These are phyloP conservation scores for Hipposideros larvatus DNA, from an alignment of 2,797 vertebrate species.

Conservation along the genomic window DNA sequence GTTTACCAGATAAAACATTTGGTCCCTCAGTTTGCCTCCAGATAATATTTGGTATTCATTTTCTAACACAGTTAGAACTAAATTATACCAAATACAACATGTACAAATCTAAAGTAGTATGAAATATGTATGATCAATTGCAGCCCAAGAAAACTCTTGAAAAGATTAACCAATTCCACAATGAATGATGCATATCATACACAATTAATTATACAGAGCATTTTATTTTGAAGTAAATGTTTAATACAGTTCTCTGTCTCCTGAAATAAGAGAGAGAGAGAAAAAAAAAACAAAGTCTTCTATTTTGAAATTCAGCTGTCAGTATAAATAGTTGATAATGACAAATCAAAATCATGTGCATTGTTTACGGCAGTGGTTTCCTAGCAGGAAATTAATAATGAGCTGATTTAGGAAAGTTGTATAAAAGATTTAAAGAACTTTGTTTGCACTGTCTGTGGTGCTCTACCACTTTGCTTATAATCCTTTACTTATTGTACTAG, in stretches of 20 bases:
- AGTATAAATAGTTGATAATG: slow-evolving; percentile 80
- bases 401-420: slow-evolving; percentile 84
- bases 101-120: slow-evolving; percentile 82
- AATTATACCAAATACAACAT: slow-evolving; percentile 85
- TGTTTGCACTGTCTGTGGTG: slow-evolving; percentile 73
- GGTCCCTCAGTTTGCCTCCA: slow-evolving; percentile 81
- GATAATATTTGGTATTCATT: slow-evolving; percentile 86
- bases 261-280: slow-evolving; percentile 75
- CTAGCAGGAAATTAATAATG: slow-evolving; percentile 86
- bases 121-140: slow-evolving; percentile 85
- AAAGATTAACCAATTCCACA: slow-evolving; percentile 86
- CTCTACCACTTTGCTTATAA: slow-evolving; percentile 71
- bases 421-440: slow-evolving; percentile 85
- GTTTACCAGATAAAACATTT: slow-evolving; percentile 79
- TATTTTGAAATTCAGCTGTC: slow-evolving; percentile 79
- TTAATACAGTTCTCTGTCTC: slow-evolving; percentile 78
- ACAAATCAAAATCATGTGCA: slow-evolving; percentile 83
- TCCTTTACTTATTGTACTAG: background rate
- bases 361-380: slow-evolving; percentile 82
- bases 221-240: slow-evolving; percentile 85
- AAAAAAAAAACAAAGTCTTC: slow-evolving; percentile 76
- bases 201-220: slow-evolving; percentile 85
- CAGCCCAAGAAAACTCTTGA: slow-evolving; percentile 81
- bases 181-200: slow-evolving; percentile 83
- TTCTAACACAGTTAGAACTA: slow-evolving; percentile 82